Conservation (phyloP, 35 echinoderm and acorn worm genomes). For the Lytechinus variegatus region DNA sequence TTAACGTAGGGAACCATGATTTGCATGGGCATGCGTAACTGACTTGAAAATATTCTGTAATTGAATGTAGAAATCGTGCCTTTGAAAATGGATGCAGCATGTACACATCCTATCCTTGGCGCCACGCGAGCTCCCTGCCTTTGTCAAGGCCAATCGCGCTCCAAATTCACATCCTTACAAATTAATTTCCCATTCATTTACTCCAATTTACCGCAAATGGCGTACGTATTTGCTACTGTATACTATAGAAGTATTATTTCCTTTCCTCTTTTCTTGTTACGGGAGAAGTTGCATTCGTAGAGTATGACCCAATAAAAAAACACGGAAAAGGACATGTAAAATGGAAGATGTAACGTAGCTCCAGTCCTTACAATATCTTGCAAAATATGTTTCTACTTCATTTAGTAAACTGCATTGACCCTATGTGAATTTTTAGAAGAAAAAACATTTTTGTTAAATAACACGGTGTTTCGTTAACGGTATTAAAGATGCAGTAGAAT, state of each 20-base stretch:
- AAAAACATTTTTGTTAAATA: not conserved
- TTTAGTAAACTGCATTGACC: too few relatives aligned
- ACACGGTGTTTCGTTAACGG: not conserved
- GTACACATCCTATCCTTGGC: conserved; percentile 6
- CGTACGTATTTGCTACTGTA: not conserved
- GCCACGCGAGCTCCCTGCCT: conserved; percentile 27
- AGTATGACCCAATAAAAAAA: not conserved
- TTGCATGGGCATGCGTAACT: not conserved
- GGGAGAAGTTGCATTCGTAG: not conserved
- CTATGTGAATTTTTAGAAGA: too few relatives aligned
- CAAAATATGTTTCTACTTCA: too few relatives aligned
- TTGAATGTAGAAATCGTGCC: not conserved
- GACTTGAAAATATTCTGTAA: not conserved
- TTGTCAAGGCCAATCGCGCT: conserved; percentile 47
- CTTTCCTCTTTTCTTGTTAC: not conserved
- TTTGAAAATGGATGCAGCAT: not conserved
- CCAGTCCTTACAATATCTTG: too few relatives aligned
- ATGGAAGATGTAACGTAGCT: not conserved
- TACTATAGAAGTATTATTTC: not conserved
- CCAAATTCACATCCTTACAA: not conserved
- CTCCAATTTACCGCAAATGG: not conserved
- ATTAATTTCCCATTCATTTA: not conserved
- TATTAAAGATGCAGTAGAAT: not conserved
- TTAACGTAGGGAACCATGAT: not conserved
- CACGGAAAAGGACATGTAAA: not conserved